Evolutionary conservation across 1,140 invertebrate genomes (phyloP).

Genomic region (Heliconius himera): DNA sequence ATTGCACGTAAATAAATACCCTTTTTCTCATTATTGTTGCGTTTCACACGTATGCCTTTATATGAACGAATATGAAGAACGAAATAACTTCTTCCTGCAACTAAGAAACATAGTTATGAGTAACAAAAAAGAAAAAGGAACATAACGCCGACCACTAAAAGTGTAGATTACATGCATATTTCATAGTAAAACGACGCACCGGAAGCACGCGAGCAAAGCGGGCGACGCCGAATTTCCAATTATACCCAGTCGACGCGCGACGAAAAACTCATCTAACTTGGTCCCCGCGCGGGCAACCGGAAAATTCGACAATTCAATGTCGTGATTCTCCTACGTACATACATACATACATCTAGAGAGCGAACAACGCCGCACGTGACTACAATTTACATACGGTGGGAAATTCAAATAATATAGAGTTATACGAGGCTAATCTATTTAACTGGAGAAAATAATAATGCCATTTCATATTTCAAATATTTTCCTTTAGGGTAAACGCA

Average conservation of each 20-base stretch:
- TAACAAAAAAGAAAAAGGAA: background rate
- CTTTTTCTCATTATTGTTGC: no score
- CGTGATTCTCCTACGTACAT: constrained; percentile 11
- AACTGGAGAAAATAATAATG: background rate
- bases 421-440: background rate
- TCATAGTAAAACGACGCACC: constrained; percentile 20
- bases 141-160: background rate
- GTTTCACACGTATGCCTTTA: no score
- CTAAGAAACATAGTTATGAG: background rate
- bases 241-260: constrained; percentile 47
- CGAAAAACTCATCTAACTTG: constrained; percentile 66
- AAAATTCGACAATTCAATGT: constrained; percentile 50
- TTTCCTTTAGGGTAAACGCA: background rate
- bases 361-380: constrained; percentile 23
- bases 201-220: constrained; percentile 25
- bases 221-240: constrained; percentile 48
- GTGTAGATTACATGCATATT: constrained; percentile 4
- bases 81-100: background rate
- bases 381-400: constrained; percentile 23
- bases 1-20: no score
- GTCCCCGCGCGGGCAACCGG: constrained; percentile 42
- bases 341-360: constrained; percentile 18
- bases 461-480: background rate
- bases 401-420: background rate
- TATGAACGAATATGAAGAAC: no score